Evolutionary conservation across 1,140 invertebrate species (phyloP).

Genomic region (Drosophila malerkotliana): DNA sequence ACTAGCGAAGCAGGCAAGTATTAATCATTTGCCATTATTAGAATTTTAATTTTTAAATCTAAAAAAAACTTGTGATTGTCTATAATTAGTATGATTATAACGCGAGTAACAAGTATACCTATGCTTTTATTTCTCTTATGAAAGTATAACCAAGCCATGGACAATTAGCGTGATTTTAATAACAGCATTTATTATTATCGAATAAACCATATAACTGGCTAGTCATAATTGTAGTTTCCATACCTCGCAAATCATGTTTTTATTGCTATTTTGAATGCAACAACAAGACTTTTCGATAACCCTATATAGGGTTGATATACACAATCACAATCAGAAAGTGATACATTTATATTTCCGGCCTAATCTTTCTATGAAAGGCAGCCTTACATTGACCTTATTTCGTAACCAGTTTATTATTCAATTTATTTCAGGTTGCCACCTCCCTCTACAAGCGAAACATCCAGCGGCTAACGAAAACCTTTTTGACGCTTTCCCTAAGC

Average conservation of each 20-base stretch:
- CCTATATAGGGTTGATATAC: background rate
- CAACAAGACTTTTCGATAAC: background rate
- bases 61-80: background rate
- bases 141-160: no score
- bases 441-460: constrained; percentile 98
- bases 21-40: background rate
- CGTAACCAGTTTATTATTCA: background rate
- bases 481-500: constrained; percentile 95
- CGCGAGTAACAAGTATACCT: no score
- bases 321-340: background rate
- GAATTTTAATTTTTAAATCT: background rate
- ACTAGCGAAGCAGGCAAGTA: constrained; percentile 89
- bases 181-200: background rate
- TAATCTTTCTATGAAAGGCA: background rate
- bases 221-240: background rate
- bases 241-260: no score
- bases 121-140: no score
- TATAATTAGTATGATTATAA: background rate
- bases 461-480: constrained; percentile 98
- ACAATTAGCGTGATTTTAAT: background rate
- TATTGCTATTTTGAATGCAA: background rate
- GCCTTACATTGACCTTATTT: background rate
- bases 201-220: background rate
- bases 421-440: constrained; percentile 88
- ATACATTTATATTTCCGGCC: background rate